These are phyloP conservation scores for Pimpla rufipes DNA, from an alignment of 2,888 invertebrate genomes.

Conservation along the genomic window DNA sequence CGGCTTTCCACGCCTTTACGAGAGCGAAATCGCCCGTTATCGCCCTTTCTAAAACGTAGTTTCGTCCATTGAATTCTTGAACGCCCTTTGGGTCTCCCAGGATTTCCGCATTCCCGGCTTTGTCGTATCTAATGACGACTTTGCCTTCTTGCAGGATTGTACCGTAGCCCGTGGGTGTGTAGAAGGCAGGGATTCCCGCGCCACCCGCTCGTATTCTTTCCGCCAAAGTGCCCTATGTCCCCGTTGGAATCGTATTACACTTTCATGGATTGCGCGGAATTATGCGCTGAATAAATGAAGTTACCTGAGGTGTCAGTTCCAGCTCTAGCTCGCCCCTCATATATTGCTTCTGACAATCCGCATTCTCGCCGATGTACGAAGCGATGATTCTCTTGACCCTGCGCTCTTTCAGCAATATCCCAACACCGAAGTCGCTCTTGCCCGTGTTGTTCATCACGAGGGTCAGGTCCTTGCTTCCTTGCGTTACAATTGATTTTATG, in stretches of 20 bases:
- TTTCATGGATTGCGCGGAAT: neutral
- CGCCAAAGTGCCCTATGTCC: conserved; percentile 94
- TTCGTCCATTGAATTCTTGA: conserved; percentile 92
- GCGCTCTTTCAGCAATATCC: conserved; percentile 94
- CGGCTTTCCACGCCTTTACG: conserved; percentile 99
- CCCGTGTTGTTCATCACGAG: conserved; percentile 99
- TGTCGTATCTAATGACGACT: conserved; percentile 96
- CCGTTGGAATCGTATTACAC: neutral
- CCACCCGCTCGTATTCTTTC: conserved; percentile 98
- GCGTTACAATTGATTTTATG: conserved; percentile 92
- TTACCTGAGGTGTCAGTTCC: conserved; percentile 90
- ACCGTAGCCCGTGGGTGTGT: conserved; percentile 97
- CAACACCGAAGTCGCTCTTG: conserved; percentile 97
- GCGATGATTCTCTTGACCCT: conserved; percentile 97
- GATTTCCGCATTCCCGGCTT: conserved; percentile 91
- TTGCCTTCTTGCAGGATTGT: conserved; percentile 98
- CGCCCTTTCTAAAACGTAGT: conserved; percentile 97
- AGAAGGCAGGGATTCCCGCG: conserved; percentile 99
- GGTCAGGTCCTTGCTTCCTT: conserved; percentile 92
- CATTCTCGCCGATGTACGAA: conserved; percentile 99
- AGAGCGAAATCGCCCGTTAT: conserved; percentile 98
- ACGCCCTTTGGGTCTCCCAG: conserved; percentile 91
- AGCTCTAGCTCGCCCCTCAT: conserved; percentile 97
- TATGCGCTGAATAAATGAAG: neutral
- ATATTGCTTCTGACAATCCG: conserved; percentile 98